These are phyloP conservation scores for Myotis yumanensis DNA, from an alignment of 2,113 vertebrate species.

Conservation along the genomic window DNA sequence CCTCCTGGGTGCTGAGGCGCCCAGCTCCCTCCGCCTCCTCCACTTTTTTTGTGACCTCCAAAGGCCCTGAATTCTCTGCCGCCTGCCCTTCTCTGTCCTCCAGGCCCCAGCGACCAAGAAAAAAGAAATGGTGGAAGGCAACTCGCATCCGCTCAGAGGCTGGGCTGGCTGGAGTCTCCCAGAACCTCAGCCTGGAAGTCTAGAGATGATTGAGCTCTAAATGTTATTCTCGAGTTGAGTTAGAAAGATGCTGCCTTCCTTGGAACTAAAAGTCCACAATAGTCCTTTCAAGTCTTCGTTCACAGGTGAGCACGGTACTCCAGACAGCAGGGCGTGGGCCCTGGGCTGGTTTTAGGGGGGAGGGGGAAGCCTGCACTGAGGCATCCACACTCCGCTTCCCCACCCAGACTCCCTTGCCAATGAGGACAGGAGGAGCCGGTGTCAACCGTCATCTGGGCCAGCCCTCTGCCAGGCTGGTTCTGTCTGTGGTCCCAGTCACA, in stretches of 20 bases:
- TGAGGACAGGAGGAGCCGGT: neutral
- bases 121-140: neutral
- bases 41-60: constrained; percentile 6
- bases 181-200: neutral
- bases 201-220: neutral
- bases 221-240: neutral
- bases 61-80: neutral
- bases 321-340: neutral
- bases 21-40: neutral
- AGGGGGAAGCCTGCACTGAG: neutral
- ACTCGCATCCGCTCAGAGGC: neutral
- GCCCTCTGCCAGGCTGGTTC: neutral
- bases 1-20: neutral
- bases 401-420: neutral
- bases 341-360: neutral
- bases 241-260: neutral
- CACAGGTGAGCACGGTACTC: neutral
- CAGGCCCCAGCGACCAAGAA: neutral
- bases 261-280: neutral
- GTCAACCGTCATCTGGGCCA: neutral
- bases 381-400: neutral
- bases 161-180: neutral
- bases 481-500: neutral
- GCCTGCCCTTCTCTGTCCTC: constrained; percentile 16
- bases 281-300: neutral